Percentiles rank a stretch among this genome's conserved stretches.
Evolutionary conservation across 2,113 vertebrate genomes (phyloP).

Genomic region (Falcunculus frontatus): DNA sequence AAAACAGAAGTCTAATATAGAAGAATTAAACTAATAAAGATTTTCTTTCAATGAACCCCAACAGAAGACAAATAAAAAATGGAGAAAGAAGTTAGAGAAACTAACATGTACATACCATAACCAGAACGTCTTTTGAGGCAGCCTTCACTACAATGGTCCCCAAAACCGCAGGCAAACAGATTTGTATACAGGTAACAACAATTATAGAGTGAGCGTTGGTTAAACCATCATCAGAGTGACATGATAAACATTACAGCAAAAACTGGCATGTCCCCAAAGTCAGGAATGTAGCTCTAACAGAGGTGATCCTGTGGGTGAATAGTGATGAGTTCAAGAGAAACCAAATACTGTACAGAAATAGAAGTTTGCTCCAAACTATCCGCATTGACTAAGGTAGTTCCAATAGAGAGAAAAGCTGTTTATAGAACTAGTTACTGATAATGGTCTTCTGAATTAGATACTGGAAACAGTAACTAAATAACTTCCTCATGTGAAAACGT

Average conservation of each 20-base stretch:
- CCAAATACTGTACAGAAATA: not conserved
- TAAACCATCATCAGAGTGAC: not conserved
- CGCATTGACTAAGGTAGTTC: not conserved
- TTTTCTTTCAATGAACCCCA: not conserved
- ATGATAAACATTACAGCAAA: not conserved
- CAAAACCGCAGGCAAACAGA: not conserved
- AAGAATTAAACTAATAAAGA: not conserved
- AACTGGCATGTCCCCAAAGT: not conserved
- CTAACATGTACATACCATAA: not conserved
- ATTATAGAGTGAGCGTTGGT: not conserved
- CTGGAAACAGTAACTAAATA: not conserved
- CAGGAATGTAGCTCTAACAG: not conserved
- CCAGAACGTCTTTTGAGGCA: not conserved
- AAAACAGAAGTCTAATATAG: not conserved
- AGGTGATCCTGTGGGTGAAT: not conserved
- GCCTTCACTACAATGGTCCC: not conserved
- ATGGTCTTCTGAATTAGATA: not conserved
- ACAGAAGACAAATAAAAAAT: not conserved
- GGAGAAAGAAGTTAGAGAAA: not conserved
- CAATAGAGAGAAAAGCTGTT: not conserved
- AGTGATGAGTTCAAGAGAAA: not conserved
- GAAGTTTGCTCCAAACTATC: not conserved
- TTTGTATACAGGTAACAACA: not conserved
- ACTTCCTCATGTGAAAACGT: not conserved
- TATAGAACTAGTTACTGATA: not conserved